Evolutionary conservation across 2,888 invertebrate species (phyloP).

Genomic region (Drosophila picticornis): DNA sequence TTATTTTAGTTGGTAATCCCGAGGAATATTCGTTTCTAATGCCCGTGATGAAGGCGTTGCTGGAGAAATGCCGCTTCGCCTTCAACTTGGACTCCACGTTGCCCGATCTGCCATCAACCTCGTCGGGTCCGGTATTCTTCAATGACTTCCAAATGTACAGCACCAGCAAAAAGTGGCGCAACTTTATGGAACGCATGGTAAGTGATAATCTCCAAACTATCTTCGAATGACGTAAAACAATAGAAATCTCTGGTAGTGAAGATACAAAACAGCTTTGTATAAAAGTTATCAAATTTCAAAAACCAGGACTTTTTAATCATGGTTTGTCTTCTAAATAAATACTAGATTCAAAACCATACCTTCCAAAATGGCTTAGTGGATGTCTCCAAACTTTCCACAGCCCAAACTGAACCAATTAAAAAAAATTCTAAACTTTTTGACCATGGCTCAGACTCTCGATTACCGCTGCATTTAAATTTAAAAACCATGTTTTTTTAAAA

Average conservation of each 20-base stretch:
- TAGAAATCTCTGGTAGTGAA: too few relatives aligned
- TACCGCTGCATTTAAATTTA: neutral
- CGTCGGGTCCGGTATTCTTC: conserved; percentile 87
- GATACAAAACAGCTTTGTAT: neutral
- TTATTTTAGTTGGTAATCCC: conserved; percentile 84
- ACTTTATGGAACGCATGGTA: conserved; percentile 86
- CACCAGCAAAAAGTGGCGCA: conserved; percentile 86
- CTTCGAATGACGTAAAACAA: neutral
- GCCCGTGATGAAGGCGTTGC: conserved; percentile 88
- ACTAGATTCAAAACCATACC: too few relatives aligned
- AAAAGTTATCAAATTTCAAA: neutral
- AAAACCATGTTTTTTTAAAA: neutral
- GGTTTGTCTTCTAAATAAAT: too few relatives aligned
- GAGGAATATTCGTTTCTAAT: conserved; percentile 88
- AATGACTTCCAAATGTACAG: conserved; percentile 87
- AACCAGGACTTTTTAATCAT: neutral
- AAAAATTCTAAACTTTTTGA: too few relatives aligned
- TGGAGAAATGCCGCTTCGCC: conserved; percentile 86
- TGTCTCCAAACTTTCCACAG: too few relatives aligned
- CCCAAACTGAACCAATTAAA: too few relatives aligned
- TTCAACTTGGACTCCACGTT: conserved; percentile 84
- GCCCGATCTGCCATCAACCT: conserved; percentile 86
- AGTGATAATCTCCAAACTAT: conserved; percentile 53
- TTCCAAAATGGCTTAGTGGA: too few relatives aligned
- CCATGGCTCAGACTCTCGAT: too few relatives aligned